Evolutionary conservation across 2,888 invertebrate species (phyloP).

Genomic region (Noctua janthina): DNA sequence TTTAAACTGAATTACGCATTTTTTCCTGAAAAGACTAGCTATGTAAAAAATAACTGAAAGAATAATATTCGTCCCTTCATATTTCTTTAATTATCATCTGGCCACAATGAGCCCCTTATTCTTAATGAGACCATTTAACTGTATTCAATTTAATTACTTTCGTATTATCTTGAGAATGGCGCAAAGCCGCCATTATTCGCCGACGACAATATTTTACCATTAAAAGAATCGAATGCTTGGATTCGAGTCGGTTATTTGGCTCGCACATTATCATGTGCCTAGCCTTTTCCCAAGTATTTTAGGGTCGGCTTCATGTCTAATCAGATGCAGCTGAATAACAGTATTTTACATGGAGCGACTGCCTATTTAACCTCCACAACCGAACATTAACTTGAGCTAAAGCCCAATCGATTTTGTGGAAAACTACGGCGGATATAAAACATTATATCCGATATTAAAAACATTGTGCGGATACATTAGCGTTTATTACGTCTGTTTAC

Average conservation of each 20-base stretch:
- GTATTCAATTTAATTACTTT: constrained; percentile 52
- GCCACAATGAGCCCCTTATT: constrained; percentile 13
- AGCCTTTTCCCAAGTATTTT: not conserved
- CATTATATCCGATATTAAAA: constrained; percentile 66
- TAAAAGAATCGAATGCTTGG: constrained; percentile 17
- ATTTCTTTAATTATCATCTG: constrained; percentile 37
- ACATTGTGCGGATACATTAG: constrained; percentile 67
- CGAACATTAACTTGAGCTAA: constrained; percentile 18
- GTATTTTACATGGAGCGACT: not conserved
- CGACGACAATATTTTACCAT: constrained; percentile 39
- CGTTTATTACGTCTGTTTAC: constrained; percentile 67
- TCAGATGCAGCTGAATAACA: not conserved
- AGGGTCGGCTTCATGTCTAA: not conserved
- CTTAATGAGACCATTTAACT: constrained; percentile 46
- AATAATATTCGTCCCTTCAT: constrained; percentile 1
- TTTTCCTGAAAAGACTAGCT: too few species aligned
- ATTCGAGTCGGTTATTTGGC: constrained; percentile 11
- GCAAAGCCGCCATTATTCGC: constrained; percentile 34
- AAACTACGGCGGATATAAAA: constrained; percentile 57
- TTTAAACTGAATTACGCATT: not conserved
- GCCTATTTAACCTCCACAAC: not conserved
- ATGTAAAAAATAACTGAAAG: not conserved
- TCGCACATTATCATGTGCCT: not conserved
- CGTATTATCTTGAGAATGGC: constrained; percentile 30
- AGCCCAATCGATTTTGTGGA: constrained; percentile 35